A percentile compares a stretch with the other conserved stretches of the same genome.
Conservation (phyloP, 2,888 invertebrate genomes). For the Cataglyphis cursor region DNA sequence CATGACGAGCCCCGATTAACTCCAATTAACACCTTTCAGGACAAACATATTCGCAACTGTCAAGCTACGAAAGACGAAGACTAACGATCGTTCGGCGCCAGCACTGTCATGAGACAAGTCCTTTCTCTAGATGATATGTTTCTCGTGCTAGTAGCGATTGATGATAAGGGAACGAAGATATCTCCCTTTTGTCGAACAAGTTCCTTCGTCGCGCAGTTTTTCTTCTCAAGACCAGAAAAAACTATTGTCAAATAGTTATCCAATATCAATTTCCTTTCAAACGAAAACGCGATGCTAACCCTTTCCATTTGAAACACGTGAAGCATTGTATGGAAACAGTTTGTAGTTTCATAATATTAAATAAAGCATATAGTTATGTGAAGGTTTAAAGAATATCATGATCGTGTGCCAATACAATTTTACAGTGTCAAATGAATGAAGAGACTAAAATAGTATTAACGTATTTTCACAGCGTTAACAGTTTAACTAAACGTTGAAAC, state of each 20-base stretch:
- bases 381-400: neutral
- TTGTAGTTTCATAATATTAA: neutral
- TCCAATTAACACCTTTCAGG: constrained; percentile 87
- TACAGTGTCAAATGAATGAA: neutral
- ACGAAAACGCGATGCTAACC: constrained; percentile 2
- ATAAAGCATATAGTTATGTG: neutral
- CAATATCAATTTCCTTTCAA: neutral
- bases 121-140: constrained; percentile 66
- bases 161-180: constrained; percentile 36
- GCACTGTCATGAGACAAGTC: constrained; percentile 86
- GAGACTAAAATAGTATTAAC: neutral
- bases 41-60: constrained; percentile 96
- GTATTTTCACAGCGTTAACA: constrained; percentile 12
- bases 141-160: constrained; percentile 47
- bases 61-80: constrained; percentile 95
- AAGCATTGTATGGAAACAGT: neutral
- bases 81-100: constrained; percentile 95
- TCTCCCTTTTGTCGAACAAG: constrained; percentile 55
- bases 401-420: neutral
- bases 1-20: neutral
- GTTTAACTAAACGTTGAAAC: neutral
- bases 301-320: constrained; percentile 3
- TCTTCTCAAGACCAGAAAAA: constrained; percentile 46
- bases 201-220: constrained; percentile 67
- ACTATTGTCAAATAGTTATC: constrained; percentile 28